Conservation (phyloP, 2,797 vertebrate genomes). For the Channa striata region DNA sequence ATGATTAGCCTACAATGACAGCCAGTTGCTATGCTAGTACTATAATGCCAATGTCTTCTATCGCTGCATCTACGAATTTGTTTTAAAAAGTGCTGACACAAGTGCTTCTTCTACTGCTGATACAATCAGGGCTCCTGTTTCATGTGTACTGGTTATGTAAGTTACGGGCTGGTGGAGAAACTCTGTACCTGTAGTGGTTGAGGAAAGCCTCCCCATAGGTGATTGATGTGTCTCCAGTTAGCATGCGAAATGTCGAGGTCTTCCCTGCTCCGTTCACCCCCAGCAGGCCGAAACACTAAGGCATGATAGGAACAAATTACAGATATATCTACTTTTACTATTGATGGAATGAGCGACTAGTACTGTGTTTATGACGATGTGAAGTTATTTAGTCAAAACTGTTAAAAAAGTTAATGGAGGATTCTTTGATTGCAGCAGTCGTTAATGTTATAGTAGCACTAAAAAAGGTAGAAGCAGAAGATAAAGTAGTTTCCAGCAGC, state of each 20-base stretch:
- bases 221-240: slow-evolving; percentile 85
- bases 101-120: too few relatives aligned
- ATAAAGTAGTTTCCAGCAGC: background rate
- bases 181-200: slow-evolving; percentile 79
- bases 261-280: slow-evolving; percentile 87
- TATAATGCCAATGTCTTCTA: background rate
- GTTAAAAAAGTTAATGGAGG: background rate
- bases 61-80: background rate
- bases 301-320: slow-evolving; percentile 20
- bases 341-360: background rate
- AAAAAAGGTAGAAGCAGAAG: too few relatives aligned
- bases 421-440: background rate
- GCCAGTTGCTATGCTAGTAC: background rate
- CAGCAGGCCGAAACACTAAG: slow-evolving; percentile 78
- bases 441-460: too few relatives aligned
- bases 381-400: background rate
- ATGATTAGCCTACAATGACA: too few relatives aligned
- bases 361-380: background rate
- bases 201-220: slow-evolving; percentile 85
- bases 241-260: slow-evolving; percentile 87
- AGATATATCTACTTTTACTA: background rate
- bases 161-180: background rate
- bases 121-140: too few relatives aligned
- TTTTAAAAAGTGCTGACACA: too few relatives aligned
- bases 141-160: too few relatives aligned